Base-by-base conservation (phyloP, 2,797 vertebrate species). In the Cercopithecus neglectus region DNA sequence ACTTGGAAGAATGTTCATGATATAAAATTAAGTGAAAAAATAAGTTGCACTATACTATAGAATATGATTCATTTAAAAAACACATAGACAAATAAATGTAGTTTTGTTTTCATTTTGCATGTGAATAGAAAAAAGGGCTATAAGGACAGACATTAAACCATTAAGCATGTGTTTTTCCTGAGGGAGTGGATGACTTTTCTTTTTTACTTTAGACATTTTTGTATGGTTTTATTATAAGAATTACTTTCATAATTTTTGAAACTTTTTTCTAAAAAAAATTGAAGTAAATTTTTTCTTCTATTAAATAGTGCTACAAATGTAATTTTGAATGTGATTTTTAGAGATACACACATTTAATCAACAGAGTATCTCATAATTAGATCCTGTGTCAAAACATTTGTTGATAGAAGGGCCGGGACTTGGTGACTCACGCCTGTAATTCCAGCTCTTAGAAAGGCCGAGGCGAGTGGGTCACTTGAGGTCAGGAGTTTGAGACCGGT, bases 21-120 rank as follows among this genome's bases (percentile, higher is more conserved):
- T 82, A 13, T 44, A 94, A 83, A 92, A 46, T 28, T 72, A 24
- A 83, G 17, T 92, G 57, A 44, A 59, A 85, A 89, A 82, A 48
- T 46, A 92, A 86, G 48, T 93, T 97, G 50, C 24, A 44, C 24
- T 92, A 59, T 39, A 70, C 11, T 83, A 36, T 80, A 28, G 36
- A 93, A 87, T 97, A 76, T 95, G 39, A 96, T 92, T 96, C 78
- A 7, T 81, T 93, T 95, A 39, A 87, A 78, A 96, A 84, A 30
- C 16, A n/a, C 30, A 9, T 9, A 36, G 75, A 67, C 41, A 83
- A 87, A 81, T 17, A 86, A 86, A 55, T 67, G 6, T 83, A 83
- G 36, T 92, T 92, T 94, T 89, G 36, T 92, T 87, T 91, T 39
- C 19, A 48, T 91, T 94, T 93, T 84, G 16, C 83, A n/a, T 85